A percentile compares a stretch with the other conserved stretches of the same genome.
These are phyloP conservation scores for Callaeas wilsoni DNA, from an alignment of 2,113 vertebrate genomes.

Conservation along the genomic window DNA sequence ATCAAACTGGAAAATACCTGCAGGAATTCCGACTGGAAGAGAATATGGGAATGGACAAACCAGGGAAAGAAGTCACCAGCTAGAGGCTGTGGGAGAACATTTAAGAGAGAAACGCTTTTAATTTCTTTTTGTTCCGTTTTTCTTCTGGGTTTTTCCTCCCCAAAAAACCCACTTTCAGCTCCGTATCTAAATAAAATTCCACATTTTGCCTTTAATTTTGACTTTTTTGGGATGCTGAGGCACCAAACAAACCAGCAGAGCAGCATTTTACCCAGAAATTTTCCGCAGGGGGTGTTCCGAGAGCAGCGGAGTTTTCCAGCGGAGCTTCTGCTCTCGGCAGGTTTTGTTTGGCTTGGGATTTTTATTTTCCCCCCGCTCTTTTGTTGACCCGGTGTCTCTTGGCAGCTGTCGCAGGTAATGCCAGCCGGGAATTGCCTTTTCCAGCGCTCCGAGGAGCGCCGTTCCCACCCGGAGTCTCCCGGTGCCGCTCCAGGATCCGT, in stretches of 20 bases:
- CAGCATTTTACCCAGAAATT: background rate
- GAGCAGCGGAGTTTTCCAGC: background rate
- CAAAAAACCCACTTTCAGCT: accelerated
- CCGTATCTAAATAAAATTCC: background rate
- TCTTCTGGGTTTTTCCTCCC: background rate
- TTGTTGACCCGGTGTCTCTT: background rate
- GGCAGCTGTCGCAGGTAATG: background rate
- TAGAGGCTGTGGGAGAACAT: background rate
- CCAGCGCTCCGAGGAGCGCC: background rate
- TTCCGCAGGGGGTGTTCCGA: background rate
- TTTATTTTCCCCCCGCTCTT: accelerated
- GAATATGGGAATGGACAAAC: background rate
- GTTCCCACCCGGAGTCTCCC: background rate
- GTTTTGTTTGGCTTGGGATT: background rate
- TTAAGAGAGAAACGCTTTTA: background rate
- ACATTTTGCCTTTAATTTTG: background rate
- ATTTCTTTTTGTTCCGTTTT: background rate
- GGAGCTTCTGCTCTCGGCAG: background rate
- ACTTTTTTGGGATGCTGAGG: background rate
- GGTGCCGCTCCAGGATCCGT: background rate
- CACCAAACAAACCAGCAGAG: background rate
- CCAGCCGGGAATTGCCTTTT: background rate
- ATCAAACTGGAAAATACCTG: background rate
- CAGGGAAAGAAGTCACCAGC: background rate
- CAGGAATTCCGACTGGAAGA: background rate